Evolutionary conservation across 2,888 invertebrate species (phyloP), one percentile per base, ranked within the genome.

Genomic region (Alcis repandata): DNA sequence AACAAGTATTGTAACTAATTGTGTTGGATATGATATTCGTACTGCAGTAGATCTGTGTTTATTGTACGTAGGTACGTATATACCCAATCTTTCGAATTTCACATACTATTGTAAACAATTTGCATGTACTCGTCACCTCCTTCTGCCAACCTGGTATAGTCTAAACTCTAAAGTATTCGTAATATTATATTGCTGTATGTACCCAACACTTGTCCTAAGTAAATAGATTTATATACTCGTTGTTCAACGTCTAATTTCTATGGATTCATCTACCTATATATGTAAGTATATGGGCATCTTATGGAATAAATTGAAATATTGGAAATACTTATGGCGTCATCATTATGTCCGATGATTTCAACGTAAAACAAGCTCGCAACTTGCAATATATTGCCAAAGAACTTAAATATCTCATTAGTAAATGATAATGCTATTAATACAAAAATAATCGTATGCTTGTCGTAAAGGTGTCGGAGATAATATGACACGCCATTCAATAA

Each of bases 11-110:
- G 86, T 91, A 89, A 88, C 87, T 89, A 88, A 88, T 88, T 90
- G 87, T 89, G 87, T 91, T 90, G 75, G 84, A 86, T 84, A 87
- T 87, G 84, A 88, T 91, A 86, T 90, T 87, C 86, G 88, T 91
- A 91, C 88, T 84, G 86, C 88, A 89, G 90, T 92, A 92, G 92
- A 92, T 89, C 91, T 91, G 91, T 92, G 91, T 91, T 85, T 85
- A 82, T 83, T 71, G 79, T 86, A 83, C 71, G 79, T 86, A 27
- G 27, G 27, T 27, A 83, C 84, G 80, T 83, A 73, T 71, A 69
- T 81, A 84, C 79, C 86, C 87, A 87, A 88, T 85, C 85, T 88
- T 87, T 87, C 83, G 83, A 88, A 87, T 86, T 85, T 88, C 82
- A 78, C 80, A 81, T 80, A 75, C 71, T 62, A 68, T 64, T 66